These are phyloP conservation scores for Anastrepha obliqua DNA, from an alignment of 1,140 invertebrate species.

Conservation along the genomic window DNA sequence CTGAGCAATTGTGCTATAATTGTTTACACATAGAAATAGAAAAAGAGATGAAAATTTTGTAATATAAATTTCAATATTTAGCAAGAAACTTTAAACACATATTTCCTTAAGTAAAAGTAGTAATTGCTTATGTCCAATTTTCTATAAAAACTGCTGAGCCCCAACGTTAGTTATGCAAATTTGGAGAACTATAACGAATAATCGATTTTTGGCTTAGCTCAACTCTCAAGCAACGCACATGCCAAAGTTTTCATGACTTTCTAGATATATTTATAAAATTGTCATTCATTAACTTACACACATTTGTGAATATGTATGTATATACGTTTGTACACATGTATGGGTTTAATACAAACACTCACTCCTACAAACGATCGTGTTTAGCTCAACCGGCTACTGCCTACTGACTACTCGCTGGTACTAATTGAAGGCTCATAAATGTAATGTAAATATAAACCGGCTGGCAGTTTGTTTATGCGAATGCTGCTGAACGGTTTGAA, in stretches of 20 bases:
- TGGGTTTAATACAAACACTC: not conserved
- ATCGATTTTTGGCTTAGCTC: not conserved
- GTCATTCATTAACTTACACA: conserved; percentile 11
- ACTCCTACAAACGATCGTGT: not conserved
- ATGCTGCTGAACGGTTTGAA: not conserved
- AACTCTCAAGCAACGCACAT: not conserved
- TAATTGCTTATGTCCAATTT: not conserved
- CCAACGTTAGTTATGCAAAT: not conserved
- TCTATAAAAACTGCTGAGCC: not conserved
- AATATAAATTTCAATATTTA: no score
- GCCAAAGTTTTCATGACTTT: not conserved
- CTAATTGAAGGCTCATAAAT: not conserved
- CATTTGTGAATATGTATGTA: not conserved
- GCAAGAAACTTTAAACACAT: no score
- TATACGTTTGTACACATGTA: not conserved
- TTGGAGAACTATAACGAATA: not conserved
- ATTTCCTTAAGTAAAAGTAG: no score
- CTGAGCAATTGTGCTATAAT: not conserved
- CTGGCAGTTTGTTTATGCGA: conserved; percentile 42
- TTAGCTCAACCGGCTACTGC: conserved; percentile 1
- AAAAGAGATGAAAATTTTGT: no score
- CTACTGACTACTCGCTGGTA: not conserved
- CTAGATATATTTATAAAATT: conserved; percentile 14
- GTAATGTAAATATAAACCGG: conserved; percentile 43
- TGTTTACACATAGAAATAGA: not conserved